Evolutionary conservation across 2,888 invertebrate genomes (phyloP), one percentile per base, ranked within the genome.

Genomic region (Thymelicus sylvestris): DNA sequence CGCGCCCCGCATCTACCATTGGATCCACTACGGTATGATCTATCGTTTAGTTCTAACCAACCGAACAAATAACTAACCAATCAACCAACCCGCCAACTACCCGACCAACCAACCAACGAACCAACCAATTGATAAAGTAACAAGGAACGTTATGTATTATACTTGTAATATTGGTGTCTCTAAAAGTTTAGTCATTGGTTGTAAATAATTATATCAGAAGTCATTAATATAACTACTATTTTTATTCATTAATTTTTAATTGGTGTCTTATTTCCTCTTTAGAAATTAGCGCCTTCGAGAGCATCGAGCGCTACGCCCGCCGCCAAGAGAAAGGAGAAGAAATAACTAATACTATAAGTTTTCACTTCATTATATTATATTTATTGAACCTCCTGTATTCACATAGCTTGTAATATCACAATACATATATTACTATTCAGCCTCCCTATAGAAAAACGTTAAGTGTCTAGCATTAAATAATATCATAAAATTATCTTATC

Each of bases 341-440:
- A 94, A 93, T 94, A 91, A 92, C 83, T 84, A 83, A 88, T 84
- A 86, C 82, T 83, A 81, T 82, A 83, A 81, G 78, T 83, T 85
- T 87, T 90, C 84, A 84, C 85, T 89, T 90, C 83, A 88, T 85
- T 87, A 84, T 86, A 87, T 85, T 91, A 86, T 91, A 91, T 92
- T 91, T 89, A 87, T 89, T 86, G 84, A 89, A 86, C 84, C 83
- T 88, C 86, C 87, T 88, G 88, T 87, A 90, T 88, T 90, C 91
- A 91, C 86, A 90, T 92, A 92, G 88, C 85, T 87, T 90, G 88
- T 92, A 91, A 91, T 92, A 93, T 92, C 92, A 92, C 91, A 92
- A 91, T 88, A 92, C 92, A 92, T 92, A 91, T 92, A 79, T 75
- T 76, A 73, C 72, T 72, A 73, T 75, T 78, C 80, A 83, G 85